Conservation (phyloP, 37 sponge, comb jelly and placozoan species). For the Hormiphora californensis region DNA sequence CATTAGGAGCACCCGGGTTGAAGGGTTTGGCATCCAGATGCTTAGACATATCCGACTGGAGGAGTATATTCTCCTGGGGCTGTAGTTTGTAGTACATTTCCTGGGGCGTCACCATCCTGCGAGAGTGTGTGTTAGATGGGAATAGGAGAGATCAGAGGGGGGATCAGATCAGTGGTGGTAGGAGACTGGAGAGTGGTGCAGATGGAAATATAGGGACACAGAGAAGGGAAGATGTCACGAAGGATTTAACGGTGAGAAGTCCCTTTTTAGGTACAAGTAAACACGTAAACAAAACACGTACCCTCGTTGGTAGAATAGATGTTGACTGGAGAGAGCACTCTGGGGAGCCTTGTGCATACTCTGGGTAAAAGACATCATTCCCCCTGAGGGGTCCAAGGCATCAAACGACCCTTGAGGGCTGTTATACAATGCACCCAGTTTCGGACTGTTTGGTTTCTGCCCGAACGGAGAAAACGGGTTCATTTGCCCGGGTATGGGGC, state of each 20-base stretch:
- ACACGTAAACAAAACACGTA: too few relatives aligned
- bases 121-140: too few relatives aligned
- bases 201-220: too few relatives aligned
- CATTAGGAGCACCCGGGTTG: slow-evolving; percentile 49
- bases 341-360: not conserved
- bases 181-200: too few relatives aligned
- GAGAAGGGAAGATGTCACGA: too few relatives aligned
- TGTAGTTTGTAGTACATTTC: slow-evolving; percentile 47
- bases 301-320: slow-evolving; percentile 26
- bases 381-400: not conserved
- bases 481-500: slow-evolving; percentile 30
- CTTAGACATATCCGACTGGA: slow-evolving; percentile 35
- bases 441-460: slow-evolving; percentile 44
- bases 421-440: slow-evolving; percentile 7
- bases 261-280: too few relatives aligned
- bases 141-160: too few relatives aligned
- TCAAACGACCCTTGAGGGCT: slow-evolving; percentile 53
- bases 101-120: slow-evolving; percentile 17
- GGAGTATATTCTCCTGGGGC: slow-evolving; percentile 23
- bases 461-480: slow-evolving; percentile 18
- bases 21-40: slow-evolving; percentile 50
- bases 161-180: too few relatives aligned
- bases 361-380: slow-evolving; percentile 24
- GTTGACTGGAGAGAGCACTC: not conserved
- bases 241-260: too few relatives aligned